These are phyloP conservation scores for Megatriorchis doriae DNA, from an alignment of 2,113 vertebrate species.

Conservation along the genomic window DNA sequence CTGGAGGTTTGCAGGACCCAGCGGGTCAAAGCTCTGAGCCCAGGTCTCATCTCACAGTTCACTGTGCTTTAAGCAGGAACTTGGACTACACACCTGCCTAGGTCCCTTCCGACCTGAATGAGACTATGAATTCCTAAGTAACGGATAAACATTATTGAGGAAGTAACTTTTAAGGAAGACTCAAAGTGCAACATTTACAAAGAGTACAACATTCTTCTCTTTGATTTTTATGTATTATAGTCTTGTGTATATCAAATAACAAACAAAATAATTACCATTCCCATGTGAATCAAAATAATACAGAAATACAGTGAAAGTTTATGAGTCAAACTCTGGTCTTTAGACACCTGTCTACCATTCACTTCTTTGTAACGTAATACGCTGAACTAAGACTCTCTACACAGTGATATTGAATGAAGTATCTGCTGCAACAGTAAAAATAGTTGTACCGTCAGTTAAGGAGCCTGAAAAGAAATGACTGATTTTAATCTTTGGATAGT, in stretches of 20 bases:
- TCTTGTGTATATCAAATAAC: not conserved
- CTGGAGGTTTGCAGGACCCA: not conserved
- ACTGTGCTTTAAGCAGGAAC: not conserved
- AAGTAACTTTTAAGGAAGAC: not conserved
- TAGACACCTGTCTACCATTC: not conserved
- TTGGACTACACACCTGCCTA: not conserved
- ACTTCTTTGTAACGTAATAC: not conserved
- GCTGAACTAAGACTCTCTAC: not conserved
- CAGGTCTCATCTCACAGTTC: not conserved
- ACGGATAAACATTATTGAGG: not conserved
- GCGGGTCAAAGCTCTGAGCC: not conserved
- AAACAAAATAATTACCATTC: not conserved
- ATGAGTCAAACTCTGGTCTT: not conserved
- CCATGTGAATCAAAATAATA: not conserved
- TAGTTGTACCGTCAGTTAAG: not conserved
- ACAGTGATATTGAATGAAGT: not conserved
- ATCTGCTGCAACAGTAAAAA: not conserved
- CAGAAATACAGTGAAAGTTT: not conserved
- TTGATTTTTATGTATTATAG: not conserved
- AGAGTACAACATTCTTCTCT: not conserved
- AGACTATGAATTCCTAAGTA: not conserved
- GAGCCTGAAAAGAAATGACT: not conserved
- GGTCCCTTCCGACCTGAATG: not conserved
- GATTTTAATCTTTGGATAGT: not conserved
- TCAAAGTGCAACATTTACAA: not conserved